Evolutionary conservation across 2,888 invertebrate genomes (phyloP).

Genomic region (Pyrrhosoma nymphula): DNA sequence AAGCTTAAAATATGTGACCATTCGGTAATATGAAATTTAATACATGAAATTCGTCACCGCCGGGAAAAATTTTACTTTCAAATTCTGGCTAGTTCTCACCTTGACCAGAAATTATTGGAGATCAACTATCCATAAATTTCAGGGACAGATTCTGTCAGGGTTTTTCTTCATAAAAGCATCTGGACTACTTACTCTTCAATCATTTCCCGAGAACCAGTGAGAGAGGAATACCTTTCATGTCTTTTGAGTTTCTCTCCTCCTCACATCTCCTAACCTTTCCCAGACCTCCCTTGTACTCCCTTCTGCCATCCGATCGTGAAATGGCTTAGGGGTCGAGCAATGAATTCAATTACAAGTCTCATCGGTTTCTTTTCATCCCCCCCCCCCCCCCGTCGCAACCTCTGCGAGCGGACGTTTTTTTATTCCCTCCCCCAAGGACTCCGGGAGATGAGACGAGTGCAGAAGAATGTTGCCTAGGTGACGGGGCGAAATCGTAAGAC

Average conservation of each 20-base stretch:
- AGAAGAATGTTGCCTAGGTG: slow-evolving; percentile 34
- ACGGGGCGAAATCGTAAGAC: slow-evolving; percentile 48
- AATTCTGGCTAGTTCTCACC: not conserved
- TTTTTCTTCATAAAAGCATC: not conserved
- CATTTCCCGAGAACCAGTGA: too few species aligned
- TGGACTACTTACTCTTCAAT: too few species aligned
- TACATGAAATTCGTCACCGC: not conserved
- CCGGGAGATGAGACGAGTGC: slow-evolving; percentile 37
- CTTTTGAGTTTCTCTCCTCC: not conserved
- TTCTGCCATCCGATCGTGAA: not conserved
- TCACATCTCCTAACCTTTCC: not conserved
- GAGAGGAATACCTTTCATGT: too few species aligned
- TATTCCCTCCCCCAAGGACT: slow-evolving; percentile 19
- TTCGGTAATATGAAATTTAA: not conserved
- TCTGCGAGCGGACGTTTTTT: not conserved
- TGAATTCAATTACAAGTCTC: slow-evolving; percentile 38
- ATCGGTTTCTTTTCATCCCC: not conserved
- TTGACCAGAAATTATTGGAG: not conserved
- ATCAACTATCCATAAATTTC: not conserved
- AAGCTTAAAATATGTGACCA: too few species aligned
- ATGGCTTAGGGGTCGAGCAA: not conserved
- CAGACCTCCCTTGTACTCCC: not conserved
- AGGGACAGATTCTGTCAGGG: not conserved
- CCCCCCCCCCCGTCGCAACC: not conserved
- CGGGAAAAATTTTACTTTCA: not conserved